Base-by-base conservation (phyloP, 2,797 vertebrate species). In the Lindbergichthys nudifrons region DNA sequence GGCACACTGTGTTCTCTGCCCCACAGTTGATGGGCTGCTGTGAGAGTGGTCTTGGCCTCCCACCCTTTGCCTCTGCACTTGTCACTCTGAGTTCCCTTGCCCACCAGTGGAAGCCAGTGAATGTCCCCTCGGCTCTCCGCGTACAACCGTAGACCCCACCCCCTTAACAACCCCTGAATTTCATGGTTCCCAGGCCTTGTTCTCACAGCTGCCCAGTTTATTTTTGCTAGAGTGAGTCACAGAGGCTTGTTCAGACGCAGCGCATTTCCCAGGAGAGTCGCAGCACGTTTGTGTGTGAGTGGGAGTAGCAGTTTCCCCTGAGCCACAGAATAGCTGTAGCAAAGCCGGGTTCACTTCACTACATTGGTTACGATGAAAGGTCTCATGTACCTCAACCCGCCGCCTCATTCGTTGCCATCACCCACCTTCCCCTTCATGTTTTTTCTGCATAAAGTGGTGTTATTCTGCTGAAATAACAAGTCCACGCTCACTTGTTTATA, bases 141-240 rank as follows among this genome's bases (percentile, higher is more conserved):
- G 14, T 77, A 72, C 47, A 23, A 83, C 58, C 56, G 42, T 52
- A 79, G 66, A 84, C 69, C 89, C 85, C 86, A 69, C 88, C 85
- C 86, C 84, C 73, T 84, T 75, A 87, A 87, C 90, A 84, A 81
- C 84, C 93, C 89, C 87, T 39, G 85, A 84, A 91, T 89, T 86
- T 85, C 83, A 86, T 87, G 87, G 91, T 95, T 95, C 94, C 94
- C 94, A 95, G 93, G 94, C 90, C 94, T 92, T 88, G 92, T 95
- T 95, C 94, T 94, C 95, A 94, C 94, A 95, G 92, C 94, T 93
- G 90, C 90, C 85, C 71, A 43, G 92, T 94, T 95, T 95, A 95
- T 95, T 95, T 95, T 95, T 92, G 92, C 90, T 88, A 73, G 73
- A 85, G 83, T 95, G 94, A 95, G 88, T 95, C 95, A 93, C 85